These are phyloP conservation scores for Copidosoma floridanum DNA, from an alignment of 1,140 invertebrate species.

Conservation along the genomic window DNA sequence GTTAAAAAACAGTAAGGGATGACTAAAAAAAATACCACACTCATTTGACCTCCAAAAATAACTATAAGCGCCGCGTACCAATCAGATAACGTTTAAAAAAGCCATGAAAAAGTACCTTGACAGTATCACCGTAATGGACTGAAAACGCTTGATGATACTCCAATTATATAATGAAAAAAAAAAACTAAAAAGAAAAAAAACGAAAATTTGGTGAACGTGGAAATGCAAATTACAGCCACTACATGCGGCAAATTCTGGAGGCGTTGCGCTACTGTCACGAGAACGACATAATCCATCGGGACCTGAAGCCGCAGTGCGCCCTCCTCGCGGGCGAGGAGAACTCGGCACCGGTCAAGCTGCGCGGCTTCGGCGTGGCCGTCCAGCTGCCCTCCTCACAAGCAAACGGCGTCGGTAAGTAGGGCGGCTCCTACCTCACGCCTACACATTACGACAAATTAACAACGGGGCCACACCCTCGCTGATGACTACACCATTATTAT, in stretches of 20 bases:
- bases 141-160: too few relatives aligned
- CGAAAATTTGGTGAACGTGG: too few relatives aligned
- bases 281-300: conserved; percentile 94
- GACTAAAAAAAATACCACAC: too few relatives aligned
- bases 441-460: conserved; percentile 23
- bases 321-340: conserved; percentile 93
- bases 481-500: neutral
- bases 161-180: too few relatives aligned
- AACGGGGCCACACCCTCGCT: conserved; percentile 7
- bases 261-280: conserved; percentile 95
- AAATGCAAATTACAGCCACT: conserved; percentile 77
- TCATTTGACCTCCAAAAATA: too few relatives aligned
- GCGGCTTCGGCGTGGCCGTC: conserved; percentile 95
- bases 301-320: conserved; percentile 94
- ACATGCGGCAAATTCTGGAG: conserved; percentile 95
- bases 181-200: too few relatives aligned
- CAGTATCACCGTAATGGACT: too few relatives aligned
- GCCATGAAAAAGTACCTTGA: too few relatives aligned
- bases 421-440: conserved; percentile 20
- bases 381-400: conserved; percentile 80
- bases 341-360: conserved; percentile 95
- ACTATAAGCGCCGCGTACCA: too few relatives aligned
- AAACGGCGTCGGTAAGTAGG: conserved; percentile 68
- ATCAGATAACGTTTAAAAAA: too few relatives aligned
- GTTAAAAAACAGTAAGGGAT: too few relatives aligned